Evolutionary conservation across 2,888 invertebrate genomes (phyloP).

Genomic region (Ephialtes manifestator): DNA sequence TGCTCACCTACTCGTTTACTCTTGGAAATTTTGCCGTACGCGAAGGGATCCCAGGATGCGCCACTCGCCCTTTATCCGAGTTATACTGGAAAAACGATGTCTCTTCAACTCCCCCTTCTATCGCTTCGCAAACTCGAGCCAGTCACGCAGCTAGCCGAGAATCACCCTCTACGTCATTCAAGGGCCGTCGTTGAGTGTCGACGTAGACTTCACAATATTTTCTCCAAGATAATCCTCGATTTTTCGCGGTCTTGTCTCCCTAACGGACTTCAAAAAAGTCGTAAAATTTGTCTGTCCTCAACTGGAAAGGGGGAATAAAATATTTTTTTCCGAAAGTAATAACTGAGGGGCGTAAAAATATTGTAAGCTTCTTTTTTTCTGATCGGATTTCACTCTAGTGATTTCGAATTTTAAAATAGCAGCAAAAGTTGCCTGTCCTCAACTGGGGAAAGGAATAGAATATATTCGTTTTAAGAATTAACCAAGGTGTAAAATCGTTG

Average conservation of each 20-base stretch:
- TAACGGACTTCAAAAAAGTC: slow-evolving; percentile 49
- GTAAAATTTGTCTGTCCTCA: slow-evolving; percentile 20
- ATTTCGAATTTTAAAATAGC: too few species aligned
- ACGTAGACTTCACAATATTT: slow-evolving; percentile 67
- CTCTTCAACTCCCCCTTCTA: slow-evolving; percentile 55
- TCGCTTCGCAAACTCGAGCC: slow-evolving; percentile 54
- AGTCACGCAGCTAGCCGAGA: slow-evolving; percentile 38
- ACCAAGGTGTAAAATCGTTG: too few species aligned
- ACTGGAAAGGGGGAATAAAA: not conserved
- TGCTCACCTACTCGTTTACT: slow-evolving; percentile 44
- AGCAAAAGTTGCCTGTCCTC: too few species aligned
- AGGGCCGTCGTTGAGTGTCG: slow-evolving; percentile 63
- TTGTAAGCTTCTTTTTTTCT: not conserved
- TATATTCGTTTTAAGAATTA: too few species aligned
- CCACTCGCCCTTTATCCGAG: slow-evolving; percentile 60
- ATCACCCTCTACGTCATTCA: slow-evolving; percentile 48
- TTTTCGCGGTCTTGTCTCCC: slow-evolving; percentile 41
- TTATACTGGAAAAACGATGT: slow-evolving; percentile 71
- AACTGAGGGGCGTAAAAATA: slow-evolving; percentile 23
- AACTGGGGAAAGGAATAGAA: too few species aligned
- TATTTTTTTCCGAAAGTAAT: slow-evolving; percentile 12
- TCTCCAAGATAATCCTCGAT: slow-evolving; percentile 38
- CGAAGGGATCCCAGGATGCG: slow-evolving; percentile 29
- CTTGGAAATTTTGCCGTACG: slow-evolving; percentile 61
- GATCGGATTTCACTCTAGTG: too few species aligned